Conservation (phyloP, 2,797 vertebrate species). For the Scolopax rusticola region DNA sequence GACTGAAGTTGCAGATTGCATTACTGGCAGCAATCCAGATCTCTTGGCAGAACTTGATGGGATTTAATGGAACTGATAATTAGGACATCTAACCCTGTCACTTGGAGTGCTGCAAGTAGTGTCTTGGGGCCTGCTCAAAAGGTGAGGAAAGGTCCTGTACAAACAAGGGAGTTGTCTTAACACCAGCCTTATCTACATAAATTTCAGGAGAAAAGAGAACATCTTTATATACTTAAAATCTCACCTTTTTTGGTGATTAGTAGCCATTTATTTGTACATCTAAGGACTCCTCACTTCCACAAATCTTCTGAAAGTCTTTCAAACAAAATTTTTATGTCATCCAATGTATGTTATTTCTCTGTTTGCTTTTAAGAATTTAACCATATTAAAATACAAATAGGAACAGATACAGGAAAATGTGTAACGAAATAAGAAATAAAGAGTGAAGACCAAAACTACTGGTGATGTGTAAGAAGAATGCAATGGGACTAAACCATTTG, state of each 20-base stretch:
- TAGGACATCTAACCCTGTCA: background rate
- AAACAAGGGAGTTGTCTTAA: background rate
- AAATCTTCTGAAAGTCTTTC: background rate
- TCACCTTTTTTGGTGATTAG: background rate
- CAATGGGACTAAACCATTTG: background rate
- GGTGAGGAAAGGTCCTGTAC: background rate
- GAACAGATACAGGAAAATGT: background rate
- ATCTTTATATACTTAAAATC: background rate
- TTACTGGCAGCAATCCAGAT: background rate
- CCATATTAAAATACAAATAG: background rate
- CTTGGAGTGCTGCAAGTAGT: background rate
- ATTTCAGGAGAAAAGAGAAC: background rate
- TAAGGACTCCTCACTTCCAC: background rate
- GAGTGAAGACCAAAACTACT: background rate
- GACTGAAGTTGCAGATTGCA: background rate
- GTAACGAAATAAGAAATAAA: background rate
- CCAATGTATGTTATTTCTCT: background rate
- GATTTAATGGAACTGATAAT: slow-evolving; percentile 1
- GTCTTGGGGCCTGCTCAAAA: background rate
- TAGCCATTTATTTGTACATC: background rate
- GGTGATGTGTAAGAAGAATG: background rate
- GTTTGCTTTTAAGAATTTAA: background rate
- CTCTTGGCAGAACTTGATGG: background rate
- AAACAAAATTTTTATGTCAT: background rate
- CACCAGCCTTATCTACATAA: background rate